phyloP scores from a whole-genome alignment of 2,113 vertebrate species.

The Martes martes region DNA sequence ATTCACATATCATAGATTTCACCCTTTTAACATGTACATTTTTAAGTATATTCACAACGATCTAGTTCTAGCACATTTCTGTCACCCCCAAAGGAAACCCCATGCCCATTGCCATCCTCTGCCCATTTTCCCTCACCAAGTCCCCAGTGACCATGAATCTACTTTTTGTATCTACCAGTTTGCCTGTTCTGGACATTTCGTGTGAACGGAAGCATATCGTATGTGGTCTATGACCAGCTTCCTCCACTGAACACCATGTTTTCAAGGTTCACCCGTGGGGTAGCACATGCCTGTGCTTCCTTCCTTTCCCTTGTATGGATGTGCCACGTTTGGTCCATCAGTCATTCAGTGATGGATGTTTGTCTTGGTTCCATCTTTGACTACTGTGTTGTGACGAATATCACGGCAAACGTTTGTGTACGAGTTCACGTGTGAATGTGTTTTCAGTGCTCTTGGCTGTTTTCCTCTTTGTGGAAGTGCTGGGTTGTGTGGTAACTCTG shows the following conservation, averaged over 20 bases:
- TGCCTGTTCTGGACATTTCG: background rate
- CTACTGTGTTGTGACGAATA: background rate
- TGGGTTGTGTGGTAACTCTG: background rate
- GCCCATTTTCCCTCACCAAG: fast-evolving
- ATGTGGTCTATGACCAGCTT: fast-evolving
- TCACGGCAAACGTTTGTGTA: background rate
- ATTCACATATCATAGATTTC: background rate
- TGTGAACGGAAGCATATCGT: fast-evolving
- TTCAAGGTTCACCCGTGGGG: fast-evolving
- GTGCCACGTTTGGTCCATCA: background rate
- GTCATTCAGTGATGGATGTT: background rate
- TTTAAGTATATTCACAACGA: background rate
- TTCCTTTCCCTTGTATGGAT: fast-evolving
- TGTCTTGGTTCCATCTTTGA: background rate
- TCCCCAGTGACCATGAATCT: background rate
- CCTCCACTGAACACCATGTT: background rate
- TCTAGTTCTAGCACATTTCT: background rate
- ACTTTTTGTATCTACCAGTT: background rate
- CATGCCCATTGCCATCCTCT: background rate
- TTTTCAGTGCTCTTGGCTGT: background rate
- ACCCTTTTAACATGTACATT: background rate
- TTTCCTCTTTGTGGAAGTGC: background rate
- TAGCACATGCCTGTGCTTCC: fast-evolving
- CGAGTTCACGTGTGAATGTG: background rate
- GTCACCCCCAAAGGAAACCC: background rate